These are phyloP conservation scores for Malurus melanocephalus DNA, from an alignment of 2,113 vertebrate species.

Conservation along the genomic window DNA sequence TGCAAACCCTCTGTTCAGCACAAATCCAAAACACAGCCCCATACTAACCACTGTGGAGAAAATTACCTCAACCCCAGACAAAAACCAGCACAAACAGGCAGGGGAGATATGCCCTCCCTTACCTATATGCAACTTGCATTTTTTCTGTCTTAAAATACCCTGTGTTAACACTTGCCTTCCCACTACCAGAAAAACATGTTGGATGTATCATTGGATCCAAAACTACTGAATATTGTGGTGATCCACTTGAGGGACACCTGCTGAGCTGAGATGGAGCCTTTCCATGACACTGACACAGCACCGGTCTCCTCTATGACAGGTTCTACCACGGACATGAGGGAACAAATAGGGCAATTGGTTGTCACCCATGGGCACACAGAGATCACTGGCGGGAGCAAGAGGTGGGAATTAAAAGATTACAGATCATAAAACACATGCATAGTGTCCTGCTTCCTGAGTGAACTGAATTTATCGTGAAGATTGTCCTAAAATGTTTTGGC, in stretches of 20 bases:
- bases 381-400: neutral
- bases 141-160: neutral
- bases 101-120: neutral
- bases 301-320: neutral
- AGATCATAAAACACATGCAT: neutral
- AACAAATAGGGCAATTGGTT: neutral
- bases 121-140: neutral
- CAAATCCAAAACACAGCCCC: neutral
- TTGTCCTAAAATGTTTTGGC: neutral
- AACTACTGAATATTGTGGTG: neutral
- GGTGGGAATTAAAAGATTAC: neutral
- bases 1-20: neutral
- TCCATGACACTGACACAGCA: neutral
- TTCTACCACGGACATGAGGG: neutral
- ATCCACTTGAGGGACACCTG: neutral
- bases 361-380: neutral
- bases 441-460: neutral
- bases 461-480: neutral
- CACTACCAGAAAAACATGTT: neutral
- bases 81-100: neutral
- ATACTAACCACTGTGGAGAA: neutral
- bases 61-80: neutral
- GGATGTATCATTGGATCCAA: neutral
- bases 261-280: neutral
- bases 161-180: neutral